Evolutionary conservation across 2,888 invertebrate species (phyloP).

Genomic region (Pantelozetes paolii): DNA sequence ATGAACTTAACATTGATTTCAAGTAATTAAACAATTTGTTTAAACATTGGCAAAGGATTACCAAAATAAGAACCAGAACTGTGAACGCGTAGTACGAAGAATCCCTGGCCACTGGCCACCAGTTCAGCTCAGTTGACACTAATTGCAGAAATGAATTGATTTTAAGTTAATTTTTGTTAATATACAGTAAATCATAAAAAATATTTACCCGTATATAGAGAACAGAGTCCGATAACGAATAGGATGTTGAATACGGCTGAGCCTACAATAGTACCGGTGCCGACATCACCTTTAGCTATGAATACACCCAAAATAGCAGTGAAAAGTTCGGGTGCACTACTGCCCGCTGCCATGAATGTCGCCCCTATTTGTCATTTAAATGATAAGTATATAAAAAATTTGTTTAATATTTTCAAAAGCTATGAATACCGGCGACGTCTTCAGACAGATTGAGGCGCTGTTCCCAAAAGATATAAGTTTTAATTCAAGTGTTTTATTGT

Average conservation of each 20-base stretch:
- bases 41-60: slow-evolving; percentile 42
- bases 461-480: background rate
- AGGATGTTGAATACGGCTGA: slow-evolving; percentile 50
- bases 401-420: too few species aligned
- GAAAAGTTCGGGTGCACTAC: slow-evolving; percentile 49
- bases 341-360: slow-evolving; percentile 50
- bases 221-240: slow-evolving; percentile 50
- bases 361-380: slow-evolving; percentile 40
- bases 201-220: slow-evolving; percentile 47
- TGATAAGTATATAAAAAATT: background rate
- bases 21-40: background rate
- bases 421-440: slow-evolving; percentile 49
- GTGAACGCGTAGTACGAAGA: slow-evolving; percentile 49
- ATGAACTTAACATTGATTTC: slow-evolving; percentile 35
- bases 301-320: slow-evolving; percentile 49
- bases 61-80: slow-evolving; percentile 50
- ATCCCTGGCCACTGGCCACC: slow-evolving; percentile 51
- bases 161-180: background rate
- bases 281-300: slow-evolving; percentile 50
- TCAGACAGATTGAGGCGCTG: slow-evolving; percentile 48
- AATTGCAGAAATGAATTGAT: background rate
- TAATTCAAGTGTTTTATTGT: too few species aligned
- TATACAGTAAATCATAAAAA: too few species aligned
- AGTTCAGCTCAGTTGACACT: slow-evolving; percentile 49
- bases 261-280: slow-evolving; percentile 50